Evolutionary conservation across 2,888 invertebrate species (phyloP), one percentile per base, ranked within the genome.

Genomic region (Helleia helle): DNA sequence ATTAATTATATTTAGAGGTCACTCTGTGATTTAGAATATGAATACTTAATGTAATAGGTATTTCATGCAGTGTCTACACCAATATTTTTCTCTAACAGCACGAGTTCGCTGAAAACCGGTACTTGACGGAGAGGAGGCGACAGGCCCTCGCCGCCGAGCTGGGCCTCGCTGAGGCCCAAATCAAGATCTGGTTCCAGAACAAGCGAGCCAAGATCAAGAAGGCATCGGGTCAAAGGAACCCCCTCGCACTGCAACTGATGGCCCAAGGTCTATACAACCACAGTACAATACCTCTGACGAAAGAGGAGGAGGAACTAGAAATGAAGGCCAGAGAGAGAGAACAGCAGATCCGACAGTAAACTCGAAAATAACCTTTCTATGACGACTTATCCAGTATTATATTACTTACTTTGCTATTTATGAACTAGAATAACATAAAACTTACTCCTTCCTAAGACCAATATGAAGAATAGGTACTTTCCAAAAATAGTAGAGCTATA

Each of bases 171-270:
- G 98, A 99, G 73, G 96, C 96, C 0, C 98, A 98, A 83, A 98
- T 96, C 69, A 97, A 97, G 86, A 96, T 97, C 71, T 97, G 96
- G 96, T 96, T 96, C 85, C 95, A 97, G 86, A 97, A 97, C 84
- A 97, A 97, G 71, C 87, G 97, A 11, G 98, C 98, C 49, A 97
- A 97, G 84, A 93, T 97, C 71, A 98, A 98, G 87, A 97, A 97
- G 70, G 89, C 94, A 0, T 90, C 90, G 0, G 95, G 95, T 0
- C 91, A 92, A 55, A 90, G 93, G 60, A 94, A 95, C 73, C 92
- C 94, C 0, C 79, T 97, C 40, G 96, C 97, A 0, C 66, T 95
- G 42, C 95, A 96, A 64, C 87, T 97, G 55, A 96, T 96, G 94
- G 96, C 96, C 0, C 96, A 97, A 67, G 97, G 96, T 0, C 84